Percentiles rank a stretch among this genome's conserved stretches.
These are phyloP conservation scores for Tamandua tetradactyla DNA, from an alignment of 2,797 vertebrate genomes.

Conservation along the genomic window DNA sequence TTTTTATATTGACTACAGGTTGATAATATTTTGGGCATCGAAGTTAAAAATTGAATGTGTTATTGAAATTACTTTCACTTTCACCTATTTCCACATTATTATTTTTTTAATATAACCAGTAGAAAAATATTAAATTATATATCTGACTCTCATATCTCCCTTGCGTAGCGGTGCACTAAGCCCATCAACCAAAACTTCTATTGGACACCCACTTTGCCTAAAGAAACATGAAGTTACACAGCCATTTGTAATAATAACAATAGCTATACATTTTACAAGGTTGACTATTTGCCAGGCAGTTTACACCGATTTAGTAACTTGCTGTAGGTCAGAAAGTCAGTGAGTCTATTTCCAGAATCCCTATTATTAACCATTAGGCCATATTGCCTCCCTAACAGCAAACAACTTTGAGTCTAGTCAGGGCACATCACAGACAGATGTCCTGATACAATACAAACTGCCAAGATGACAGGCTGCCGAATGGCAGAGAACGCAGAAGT, in stretches of 20 bases:
- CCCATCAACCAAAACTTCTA: conserved; percentile 17
- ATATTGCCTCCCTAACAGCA: not conserved
- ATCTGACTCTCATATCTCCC: conserved; percentile 1
- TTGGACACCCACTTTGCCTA: not conserved
- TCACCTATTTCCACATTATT: conserved; percentile 12
- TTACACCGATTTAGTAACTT: conserved; percentile 44
- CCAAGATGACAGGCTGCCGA: not conserved
- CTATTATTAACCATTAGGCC: not conserved
- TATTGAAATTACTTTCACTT: conserved; percentile 47
- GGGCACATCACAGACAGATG: not conserved
- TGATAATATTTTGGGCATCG: not conserved
- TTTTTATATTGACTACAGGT: not conserved
- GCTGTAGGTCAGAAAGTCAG: not conserved
- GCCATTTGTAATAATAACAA: conserved; percentile 8
- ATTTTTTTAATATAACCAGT: conserved; percentile 19
- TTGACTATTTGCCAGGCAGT: conserved; percentile 36
- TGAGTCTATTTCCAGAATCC: not conserved
- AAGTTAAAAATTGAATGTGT: not conserved
- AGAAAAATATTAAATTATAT: conserved; percentile 8
- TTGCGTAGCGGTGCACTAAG: not conserved
- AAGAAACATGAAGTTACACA: conserved; percentile 26
- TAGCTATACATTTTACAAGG: not conserved
- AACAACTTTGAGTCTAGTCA: not conserved
- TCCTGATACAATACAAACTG: not conserved
- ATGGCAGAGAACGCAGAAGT: not conserved